These are phyloP conservation scores for Pangasius larnaudii DNA, from an alignment of 2,797 vertebrate species.

Conservation along the genomic window DNA sequence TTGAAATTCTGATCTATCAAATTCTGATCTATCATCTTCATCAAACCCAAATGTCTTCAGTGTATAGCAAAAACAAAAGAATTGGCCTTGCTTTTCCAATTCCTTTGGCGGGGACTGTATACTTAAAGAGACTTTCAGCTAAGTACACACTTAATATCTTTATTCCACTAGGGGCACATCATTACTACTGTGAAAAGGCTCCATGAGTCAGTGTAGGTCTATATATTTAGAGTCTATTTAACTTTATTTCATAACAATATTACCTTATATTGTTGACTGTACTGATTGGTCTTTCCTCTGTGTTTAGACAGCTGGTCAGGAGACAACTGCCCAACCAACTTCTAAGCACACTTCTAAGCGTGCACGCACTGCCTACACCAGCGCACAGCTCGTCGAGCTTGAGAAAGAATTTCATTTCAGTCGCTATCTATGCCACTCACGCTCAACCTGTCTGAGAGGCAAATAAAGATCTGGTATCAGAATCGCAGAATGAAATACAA, in stretches of 20 bases:
- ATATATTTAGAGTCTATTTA: background rate
- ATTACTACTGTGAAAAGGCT: background rate
- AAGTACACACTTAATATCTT: background rate
- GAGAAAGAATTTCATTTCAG: constrained; percentile 99
- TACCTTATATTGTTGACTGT: background rate
- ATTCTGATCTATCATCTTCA: background rate
- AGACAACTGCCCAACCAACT: constrained; percentile 94
- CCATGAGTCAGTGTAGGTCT: background rate
- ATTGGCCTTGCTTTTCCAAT: background rate
- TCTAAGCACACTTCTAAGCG: constrained; percentile 92
- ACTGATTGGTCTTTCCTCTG: constrained; percentile 50
- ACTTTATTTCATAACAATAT: background rate
- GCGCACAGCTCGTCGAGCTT: constrained; percentile 97
- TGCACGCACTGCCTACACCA: constrained; percentile 97
- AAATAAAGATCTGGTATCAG: constrained; percentile 99
- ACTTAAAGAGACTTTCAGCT: background rate
- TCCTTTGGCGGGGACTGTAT: background rate
- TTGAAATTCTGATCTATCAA: background rate
- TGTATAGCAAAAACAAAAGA: background rate
- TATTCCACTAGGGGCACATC: background rate
- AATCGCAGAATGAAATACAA: constrained; percentile 99
- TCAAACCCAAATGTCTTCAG: background rate
- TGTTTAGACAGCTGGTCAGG: constrained; percentile 91
- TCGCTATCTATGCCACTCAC: constrained; percentile 96
- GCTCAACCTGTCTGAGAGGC: constrained; percentile 96